phyloP scores from a whole-genome alignment of 2,888 invertebrate species.

The Caenorhabditis panamensis region DNA sequence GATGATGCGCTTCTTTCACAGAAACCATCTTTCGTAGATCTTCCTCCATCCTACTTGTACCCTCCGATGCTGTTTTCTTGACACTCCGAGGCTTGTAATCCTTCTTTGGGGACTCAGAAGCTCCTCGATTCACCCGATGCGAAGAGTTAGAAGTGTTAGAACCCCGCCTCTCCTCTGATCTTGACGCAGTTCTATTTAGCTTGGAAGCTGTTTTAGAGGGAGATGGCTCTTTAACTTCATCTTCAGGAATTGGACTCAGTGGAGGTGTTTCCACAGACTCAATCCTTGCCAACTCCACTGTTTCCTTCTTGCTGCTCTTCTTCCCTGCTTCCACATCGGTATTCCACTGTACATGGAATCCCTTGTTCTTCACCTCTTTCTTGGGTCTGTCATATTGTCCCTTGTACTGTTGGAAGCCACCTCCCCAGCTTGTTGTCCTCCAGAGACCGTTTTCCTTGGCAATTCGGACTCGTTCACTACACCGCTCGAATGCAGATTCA shows the following conservation, averaged over 20 bases:
- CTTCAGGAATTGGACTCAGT: slow-evolving; percentile 56
- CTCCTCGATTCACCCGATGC: slow-evolving; percentile 35
- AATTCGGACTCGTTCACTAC: slow-evolving; percentile 75
- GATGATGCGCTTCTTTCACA: slow-evolving; percentile 41
- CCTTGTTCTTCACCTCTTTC: slow-evolving; percentile 71
- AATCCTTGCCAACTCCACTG: slow-evolving; percentile 45
- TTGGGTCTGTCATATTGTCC: slow-evolving; percentile 75
- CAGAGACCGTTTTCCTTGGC: slow-evolving; percentile 80
- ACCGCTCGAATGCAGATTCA: slow-evolving; percentile 75
- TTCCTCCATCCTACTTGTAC: slow-evolving; percentile 58
- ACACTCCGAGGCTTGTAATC: slow-evolving; percentile 39
- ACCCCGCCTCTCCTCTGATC: slow-evolving; percentile 56
- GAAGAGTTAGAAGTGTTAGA: slow-evolving; percentile 36
- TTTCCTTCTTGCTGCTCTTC: slow-evolving; percentile 11
- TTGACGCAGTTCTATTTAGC: slow-evolving; percentile 25
- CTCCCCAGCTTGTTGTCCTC: slow-evolving; percentile 79
- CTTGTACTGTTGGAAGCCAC: slow-evolving; percentile 78
- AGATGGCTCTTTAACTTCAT: slow-evolving; percentile 46
- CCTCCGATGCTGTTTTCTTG: slow-evolving; percentile 60
- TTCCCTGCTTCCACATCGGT: slow-evolving; percentile 66
- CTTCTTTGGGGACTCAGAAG: slow-evolving; percentile 62
- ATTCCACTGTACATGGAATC: slow-evolving; percentile 75
- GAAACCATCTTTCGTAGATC: slow-evolving; percentile 44
- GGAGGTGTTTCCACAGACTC: slow-evolving; percentile 50
- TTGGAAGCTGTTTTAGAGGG: slow-evolving; percentile 20